Evolutionary conservation across 1,140 invertebrate genomes (phyloP), one percentile per base, ranked within the genome.

Genomic region (Campodea augens): DNA sequence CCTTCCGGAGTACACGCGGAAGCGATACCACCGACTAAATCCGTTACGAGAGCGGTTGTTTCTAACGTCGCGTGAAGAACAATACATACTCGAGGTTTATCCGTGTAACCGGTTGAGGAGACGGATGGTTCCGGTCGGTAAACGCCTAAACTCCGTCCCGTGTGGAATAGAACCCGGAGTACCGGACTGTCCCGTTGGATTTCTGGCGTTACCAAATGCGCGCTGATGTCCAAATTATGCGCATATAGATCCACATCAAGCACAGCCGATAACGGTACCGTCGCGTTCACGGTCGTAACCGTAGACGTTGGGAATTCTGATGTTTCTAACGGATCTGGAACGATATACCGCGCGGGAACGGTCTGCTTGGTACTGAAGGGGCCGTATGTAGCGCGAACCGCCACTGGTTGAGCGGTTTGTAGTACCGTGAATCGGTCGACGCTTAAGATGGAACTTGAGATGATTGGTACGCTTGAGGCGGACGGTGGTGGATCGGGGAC

Each of bases 361-460:
- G 84, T 90, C 62, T 91, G 85, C 55, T 89, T 89, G 23, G 85
- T 89, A 49, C 82, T 86, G 63, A 91, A 91, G 2, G 87, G 87
- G 2, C 88, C 88, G 54, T 90, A 91, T 4, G 80, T 85, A 5
- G 86, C 85, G 13, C 84, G 66, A 3, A 92, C 78, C 0, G 84
- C 86, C 1, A 84, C 81, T 4, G 86, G 81, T 47, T 83, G 75
- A 22, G 80, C 81, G 25, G 81, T 83, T 58, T 89, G 82, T 52
- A 90, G 75, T 3, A 90, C 81, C 5, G 84, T 87, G 58, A 92
- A 90, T 32, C 81, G 75, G 62, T 83, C 77, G 43, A 80, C 66
- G 32, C 79, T 81, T 10, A 84, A 63, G 1, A 74, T 59, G 5
- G 74, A 70, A 23, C 71, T 3, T 45, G 18, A 0, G 46, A 29